These are phyloP conservation scores for Melanotaenia parkinsoni DNA, from an alignment of 2,797 vertebrate genomes.

Conservation along the genomic window DNA sequence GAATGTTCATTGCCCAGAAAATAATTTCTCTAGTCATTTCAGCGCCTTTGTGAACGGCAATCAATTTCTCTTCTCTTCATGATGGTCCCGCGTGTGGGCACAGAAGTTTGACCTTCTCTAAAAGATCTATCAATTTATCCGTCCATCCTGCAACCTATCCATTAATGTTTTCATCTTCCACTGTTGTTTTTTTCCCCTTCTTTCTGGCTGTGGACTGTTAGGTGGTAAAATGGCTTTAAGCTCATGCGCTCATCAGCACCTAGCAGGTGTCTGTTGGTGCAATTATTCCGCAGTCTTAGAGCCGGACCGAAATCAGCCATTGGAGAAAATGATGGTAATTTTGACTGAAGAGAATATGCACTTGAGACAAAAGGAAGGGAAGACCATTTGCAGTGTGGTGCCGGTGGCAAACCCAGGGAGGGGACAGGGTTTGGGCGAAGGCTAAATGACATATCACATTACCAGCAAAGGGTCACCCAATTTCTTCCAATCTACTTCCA, in stretches of 20 bases:
- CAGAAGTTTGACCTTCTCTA: constrained; percentile 89
- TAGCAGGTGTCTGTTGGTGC: constrained; percentile 78
- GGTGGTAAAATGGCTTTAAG: constrained; percentile 81
- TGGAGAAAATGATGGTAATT: constrained; percentile 81
- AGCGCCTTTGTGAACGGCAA: constrained; percentile 86
- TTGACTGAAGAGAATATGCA: constrained; percentile 81
- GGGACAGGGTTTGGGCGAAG: constrained; percentile 73
- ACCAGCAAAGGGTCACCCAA: constrained; percentile 74
- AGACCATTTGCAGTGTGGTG: constrained; percentile 74
- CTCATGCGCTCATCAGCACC: constrained; percentile 82
- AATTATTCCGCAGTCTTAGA: constrained; percentile 82
- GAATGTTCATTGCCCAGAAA: constrained; percentile 88
- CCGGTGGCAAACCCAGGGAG: constrained; percentile 62
- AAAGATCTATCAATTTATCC: constrained; percentile 89
- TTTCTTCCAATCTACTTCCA: constrained; percentile 65
- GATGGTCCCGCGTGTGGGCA: constrained; percentile 83
- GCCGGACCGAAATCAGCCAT: constrained; percentile 72
- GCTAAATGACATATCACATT: constrained; percentile 82
- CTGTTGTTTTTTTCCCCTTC: constrained; percentile 63
- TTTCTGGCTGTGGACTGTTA: constrained; percentile 70
- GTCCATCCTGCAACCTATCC: constrained; percentile 87
- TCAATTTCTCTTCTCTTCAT: constrained; percentile 89
- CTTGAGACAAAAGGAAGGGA: constrained; percentile 84
- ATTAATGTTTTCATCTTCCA: constrained; percentile 87
- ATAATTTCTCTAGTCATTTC: constrained; percentile 89